Base-by-base conservation (phyloP, 2,113 vertebrate genomes). In the Petrocephalus zakoni region DNA sequence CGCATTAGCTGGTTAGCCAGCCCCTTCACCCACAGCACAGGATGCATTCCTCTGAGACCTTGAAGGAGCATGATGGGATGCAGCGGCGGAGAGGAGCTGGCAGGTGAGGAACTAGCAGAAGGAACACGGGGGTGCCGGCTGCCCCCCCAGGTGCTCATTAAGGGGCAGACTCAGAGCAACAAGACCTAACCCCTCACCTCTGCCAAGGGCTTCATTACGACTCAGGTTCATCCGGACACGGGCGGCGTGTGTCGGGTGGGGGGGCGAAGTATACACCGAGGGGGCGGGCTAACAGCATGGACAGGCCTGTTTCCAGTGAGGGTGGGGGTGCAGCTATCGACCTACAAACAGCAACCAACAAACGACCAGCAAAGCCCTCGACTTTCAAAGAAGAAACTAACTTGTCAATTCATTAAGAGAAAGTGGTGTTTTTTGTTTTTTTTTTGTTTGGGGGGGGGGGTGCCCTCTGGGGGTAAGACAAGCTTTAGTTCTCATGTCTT, bases 401-500 rank as follows among this genome's bases (percentile, higher is more conserved):
- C 46, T 25, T 85, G 21, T 49, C 42, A 83, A 83, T 47, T 47
- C 81, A 83, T 47, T 49, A 21, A 49, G 46, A 19, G 42, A n/a
- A 83, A 83, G 46, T n/a, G 19, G 46, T 17, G 15, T 46, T 64
- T 64, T 64, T 42, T 3, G 3, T 42, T 25, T 2, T 64, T 25
- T 64, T 42, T 25, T 2, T 64, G 9, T 64, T n/a, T 49, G 6
- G 19, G 75, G 78, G 42, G 78, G 17, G 37, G 19, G 81, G 6
- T 37, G 13, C 42, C 25, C 29, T 11, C 25, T 9, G 21, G 42
- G 21, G 53, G 55, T 87, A 58, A 87, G 34, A 87, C 19, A 46
- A 87, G 86, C 85, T 34, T 34, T 55, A 37, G 22, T 56, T 52
- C 52, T 86, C 85, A 37, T 86, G 56, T 42, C 55, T 64, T 87